Base-by-base conservation (phyloP, 2,113 vertebrate genomes). In the Sphaerodactylus townsendi region DNA sequence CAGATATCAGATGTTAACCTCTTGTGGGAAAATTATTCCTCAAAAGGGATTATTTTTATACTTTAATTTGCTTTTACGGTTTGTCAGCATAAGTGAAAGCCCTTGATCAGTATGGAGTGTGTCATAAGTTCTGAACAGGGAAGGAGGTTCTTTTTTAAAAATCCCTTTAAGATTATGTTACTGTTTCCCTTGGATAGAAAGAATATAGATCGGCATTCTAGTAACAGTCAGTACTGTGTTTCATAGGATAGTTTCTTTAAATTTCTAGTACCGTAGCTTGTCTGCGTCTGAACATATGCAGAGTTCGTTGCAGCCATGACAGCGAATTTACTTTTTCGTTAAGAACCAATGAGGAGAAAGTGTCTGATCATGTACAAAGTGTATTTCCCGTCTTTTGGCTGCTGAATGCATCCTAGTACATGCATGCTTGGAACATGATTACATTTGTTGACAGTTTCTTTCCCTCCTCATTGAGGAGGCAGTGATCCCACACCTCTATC, bases 11-110 rank as follows among this genome's bases (percentile, higher is more conserved):
- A 48, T 86, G 50, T 91, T 92, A 92, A 89, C 28, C 5, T 85
- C 88, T 85, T 85, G 8, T 68, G 14, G 65, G 78, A 91, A 78
- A 72, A 64, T 46, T 44, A 33, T 89, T 90, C 87, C 85, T 75
- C 35, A 59, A 23, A 84, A 90, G n/a, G 5, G 0, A 11, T 91
- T 81, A 80, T 90, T 91, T 92, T 90, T 82, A 59, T 62, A 71
- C 17, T 86, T 90, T 88, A 91, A 71, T 68, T 89, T 44, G 14
- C 1, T 78, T 89, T 80, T 87, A 25, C 85, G 66, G 15, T 19
- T 79, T 77, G 3, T 72, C 62, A 70, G 3, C 66, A 28, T 88
- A 86, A 84, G 39, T 39, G 90, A 83, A 85, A 39, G 41, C 86
- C 90, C 83, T 1, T 77, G 23, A 82, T 85, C 1, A 87, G 76